Evolutionary conservation across 2,113 vertebrate genomes (phyloP).

Genomic region (Phodopus roborovskii): DNA sequence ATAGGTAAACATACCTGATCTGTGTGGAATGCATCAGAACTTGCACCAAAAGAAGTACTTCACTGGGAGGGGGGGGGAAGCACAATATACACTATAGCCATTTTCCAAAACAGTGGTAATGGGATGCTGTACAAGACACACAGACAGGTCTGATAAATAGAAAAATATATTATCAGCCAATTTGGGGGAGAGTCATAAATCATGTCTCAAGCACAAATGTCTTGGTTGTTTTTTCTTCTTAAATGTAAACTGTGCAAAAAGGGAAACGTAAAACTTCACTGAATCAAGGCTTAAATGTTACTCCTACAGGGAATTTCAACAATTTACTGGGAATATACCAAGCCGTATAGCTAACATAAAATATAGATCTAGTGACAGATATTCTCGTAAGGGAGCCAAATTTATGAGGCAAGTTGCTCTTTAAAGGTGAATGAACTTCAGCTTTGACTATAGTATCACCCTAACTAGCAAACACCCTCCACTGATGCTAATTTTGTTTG

Average conservation of each 20-base stretch:
- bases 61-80: no score
- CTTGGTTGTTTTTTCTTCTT: constrained; percentile 53
- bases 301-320: constrained; percentile 78
- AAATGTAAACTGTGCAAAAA: constrained; percentile 80
- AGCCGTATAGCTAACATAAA: constrained; percentile 73
- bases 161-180: constrained; percentile 71
- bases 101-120: constrained; percentile 55
- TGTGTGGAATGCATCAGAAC: constrained; percentile 35
- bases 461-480: constrained; percentile 62
- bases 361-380: constrained; percentile 68
- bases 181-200: constrained; percentile 77
- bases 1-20: neutral
- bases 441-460: constrained; percentile 63
- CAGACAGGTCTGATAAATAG: constrained; percentile 39
- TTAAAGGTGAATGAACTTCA: constrained; percentile 78
- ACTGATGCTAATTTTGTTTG: constrained; percentile 71
- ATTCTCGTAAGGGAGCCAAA: constrained; percentile 69
- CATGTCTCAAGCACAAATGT: constrained; percentile 69
- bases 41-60: neutral
- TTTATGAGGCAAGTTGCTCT: constrained; percentile 76
- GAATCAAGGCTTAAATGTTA: constrained; percentile 84
- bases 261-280: constrained; percentile 80
- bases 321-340: constrained; percentile 77
- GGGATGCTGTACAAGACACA: constrained; percentile 46
- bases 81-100: neutral